Evolutionary conservation across 2,113 vertebrate species (phyloP).

Genomic region (Ovibos moschatus): DNA sequence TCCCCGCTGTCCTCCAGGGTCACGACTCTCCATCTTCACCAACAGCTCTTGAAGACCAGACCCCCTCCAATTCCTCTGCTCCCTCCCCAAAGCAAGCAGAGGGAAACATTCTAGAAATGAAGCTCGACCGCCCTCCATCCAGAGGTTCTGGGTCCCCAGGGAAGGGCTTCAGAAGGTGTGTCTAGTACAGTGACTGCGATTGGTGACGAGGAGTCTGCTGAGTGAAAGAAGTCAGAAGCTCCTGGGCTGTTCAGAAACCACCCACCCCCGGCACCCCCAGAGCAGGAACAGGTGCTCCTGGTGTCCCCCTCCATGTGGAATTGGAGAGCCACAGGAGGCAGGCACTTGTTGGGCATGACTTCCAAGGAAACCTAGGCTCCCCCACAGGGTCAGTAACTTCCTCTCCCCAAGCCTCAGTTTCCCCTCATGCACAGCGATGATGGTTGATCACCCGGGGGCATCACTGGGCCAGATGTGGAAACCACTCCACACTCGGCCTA

Average conservation of each 20-base stretch:
- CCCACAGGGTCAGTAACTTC: neutral
- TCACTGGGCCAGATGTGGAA: neutral
- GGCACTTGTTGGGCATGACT: neutral
- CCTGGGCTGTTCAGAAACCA: fast-evolving
- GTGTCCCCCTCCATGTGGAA: neutral
- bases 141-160: neutral
- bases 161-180: neutral
- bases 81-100: neutral
- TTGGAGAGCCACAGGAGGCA: neutral
- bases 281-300: neutral
- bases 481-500: neutral
- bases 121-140: neutral
- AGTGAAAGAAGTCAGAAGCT: neutral
- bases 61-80: neutral
- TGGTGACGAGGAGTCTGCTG: neutral
- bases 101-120: neutral
- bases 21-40: neutral
- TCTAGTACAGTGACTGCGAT: fast-evolving
- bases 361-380: neutral
- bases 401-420: neutral
- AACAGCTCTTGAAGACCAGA: neutral
- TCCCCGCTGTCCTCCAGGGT: neutral
- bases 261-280: neutral
- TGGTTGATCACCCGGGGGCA: no score
- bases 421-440: neutral